phyloP scores from a whole-genome alignment of 2,888 invertebrate genomes.

The Caenorhabditis imperialis region DNA sequence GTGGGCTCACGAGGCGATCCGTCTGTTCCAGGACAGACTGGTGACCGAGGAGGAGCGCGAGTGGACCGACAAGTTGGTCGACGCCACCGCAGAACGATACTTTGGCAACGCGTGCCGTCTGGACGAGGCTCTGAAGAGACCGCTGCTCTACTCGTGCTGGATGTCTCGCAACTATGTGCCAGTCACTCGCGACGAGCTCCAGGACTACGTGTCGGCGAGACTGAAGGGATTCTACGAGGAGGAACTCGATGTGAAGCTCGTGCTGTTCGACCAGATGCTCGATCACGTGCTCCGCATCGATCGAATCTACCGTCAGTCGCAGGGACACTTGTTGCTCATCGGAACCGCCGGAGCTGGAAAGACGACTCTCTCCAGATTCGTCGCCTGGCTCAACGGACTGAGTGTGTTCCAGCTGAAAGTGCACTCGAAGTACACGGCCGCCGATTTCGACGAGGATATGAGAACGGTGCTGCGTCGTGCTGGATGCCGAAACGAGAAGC shows the following conservation, averaged over 20 bases:
- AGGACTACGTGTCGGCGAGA: conserved; percentile 96
- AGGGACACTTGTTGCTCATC: conserved; percentile 96
- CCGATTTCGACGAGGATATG: conserved; percentile 98
- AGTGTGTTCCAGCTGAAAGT: conserved; percentile 91
- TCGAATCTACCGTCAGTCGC: conserved; percentile 90
- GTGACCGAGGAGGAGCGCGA: conserved; percentile 93
- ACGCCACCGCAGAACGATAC: conserved; percentile 85
- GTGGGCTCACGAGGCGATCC: conserved; percentile 98
- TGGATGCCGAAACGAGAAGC: conserved; percentile 89
- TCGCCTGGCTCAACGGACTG: conserved; percentile 99
- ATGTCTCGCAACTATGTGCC: conserved; percentile 97
- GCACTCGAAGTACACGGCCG: conserved; percentile 98
- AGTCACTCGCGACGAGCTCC: conserved; percentile 92
- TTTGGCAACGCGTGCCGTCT: conserved; percentile 86
- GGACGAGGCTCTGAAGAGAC: conserved; percentile 87
- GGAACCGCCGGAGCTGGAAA: conserved; percentile 99
- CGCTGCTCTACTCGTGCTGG: conserved; percentile 99
- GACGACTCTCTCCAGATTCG: conserved; percentile 97
- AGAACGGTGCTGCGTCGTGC: conserved; percentile 82
- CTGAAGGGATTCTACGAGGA: conserved; percentile 98
- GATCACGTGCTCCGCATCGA: conserved; percentile 99
- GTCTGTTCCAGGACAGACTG: conserved; percentile 90
- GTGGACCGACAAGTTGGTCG: conserved; percentile 99
- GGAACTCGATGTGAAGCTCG: conserved; percentile 96
- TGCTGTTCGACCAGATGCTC: conserved; percentile 97